Evolutionary conservation across 2,888 invertebrate species (phyloP), one percentile per base, ranked within the genome.

Genomic region (Empis stercorea): DNA sequence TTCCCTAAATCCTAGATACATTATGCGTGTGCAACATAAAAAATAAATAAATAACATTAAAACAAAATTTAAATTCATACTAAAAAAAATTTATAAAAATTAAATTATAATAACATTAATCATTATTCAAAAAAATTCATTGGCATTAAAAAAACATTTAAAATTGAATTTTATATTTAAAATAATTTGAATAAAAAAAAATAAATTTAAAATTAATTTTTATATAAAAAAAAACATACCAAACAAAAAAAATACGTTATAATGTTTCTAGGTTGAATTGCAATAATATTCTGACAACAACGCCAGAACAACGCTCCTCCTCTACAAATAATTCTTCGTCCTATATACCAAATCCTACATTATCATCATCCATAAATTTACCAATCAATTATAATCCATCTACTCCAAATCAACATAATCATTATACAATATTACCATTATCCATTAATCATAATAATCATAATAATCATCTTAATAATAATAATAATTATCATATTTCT

Each of bases 231-330:
- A 27, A 27, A 27, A 3, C 20, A 27, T 41, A 48, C 37, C 17
- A 48, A 48, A 52, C 30, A 39, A 50, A 47, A 47, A 50, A 52
- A 49, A 51, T 48, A 51, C 54, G 49, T 50, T 67, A 68, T 68
- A 69, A 69, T 69, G 68, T 69, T 69, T 69, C 69, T 69, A 69
- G 68, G 68, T 69, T 66, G 59, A 68, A 65, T 55, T 56, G 54
- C 58, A 52, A 54, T 55, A 56, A 52, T 66, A 60, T 66, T 63
- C 63, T 66, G 62, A 65, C 61, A 61, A 60, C 63, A 60, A 57
- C 64, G 63, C 64, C 64, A 62, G 64, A 64, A 62, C 66, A 66
- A 60, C 61, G 48, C 47, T 49, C 47, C 47, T 50, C 48, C 45
- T 48, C 47, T 57, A 56, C 55, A 55, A 55, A 56, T 55, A 52